A percentile compares a stretch with the other conserved stretches of the same genome.
Evolutionary conservation across 2,797 vertebrate species (phyloP).

Genomic region (Enteromius anoplus): DNA sequence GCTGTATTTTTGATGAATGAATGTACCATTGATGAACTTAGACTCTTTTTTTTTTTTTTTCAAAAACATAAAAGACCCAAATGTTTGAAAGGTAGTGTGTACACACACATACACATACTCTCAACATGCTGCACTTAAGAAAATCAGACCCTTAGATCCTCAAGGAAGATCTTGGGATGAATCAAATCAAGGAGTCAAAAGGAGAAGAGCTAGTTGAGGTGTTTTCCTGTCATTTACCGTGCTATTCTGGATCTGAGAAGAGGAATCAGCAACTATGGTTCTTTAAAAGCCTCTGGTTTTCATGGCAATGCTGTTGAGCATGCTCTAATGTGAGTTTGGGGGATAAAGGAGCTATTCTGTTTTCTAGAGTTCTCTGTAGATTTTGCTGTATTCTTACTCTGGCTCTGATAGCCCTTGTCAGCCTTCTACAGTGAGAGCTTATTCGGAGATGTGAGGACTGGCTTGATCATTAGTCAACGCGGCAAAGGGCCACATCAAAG

Average conservation of each 20-base stretch:
- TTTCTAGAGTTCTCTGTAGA: slow-evolving; percentile 64
- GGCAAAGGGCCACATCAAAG: slow-evolving; percentile 54
- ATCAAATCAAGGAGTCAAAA: slow-evolving; percentile 23
- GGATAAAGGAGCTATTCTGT: slow-evolving; percentile 56
- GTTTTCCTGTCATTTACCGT: slow-evolving; percentile 25
- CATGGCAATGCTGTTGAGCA: slow-evolving; percentile 51
- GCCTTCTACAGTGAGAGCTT: slow-evolving; percentile 63
- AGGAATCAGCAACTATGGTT: slow-evolving; percentile 60
- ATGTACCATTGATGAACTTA: neutral
- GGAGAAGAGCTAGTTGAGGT: slow-evolving; percentile 8
- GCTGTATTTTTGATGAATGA: neutral
- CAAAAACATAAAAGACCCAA: neutral
- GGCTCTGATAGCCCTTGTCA: slow-evolving; percentile 69
- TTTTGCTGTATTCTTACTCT: slow-evolving; percentile 57
- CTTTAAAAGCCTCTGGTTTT: slow-evolving; percentile 51
- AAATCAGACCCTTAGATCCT: neutral
- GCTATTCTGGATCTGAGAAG: slow-evolving; percentile 18
- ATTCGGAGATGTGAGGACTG: slow-evolving; percentile 60
- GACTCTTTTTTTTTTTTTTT: too few relatives aligned
- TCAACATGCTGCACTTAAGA: neutral
- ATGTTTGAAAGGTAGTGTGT: neutral
- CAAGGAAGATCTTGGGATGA: neutral
- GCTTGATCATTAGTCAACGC: slow-evolving; percentile 71
- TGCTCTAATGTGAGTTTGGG: slow-evolving; percentile 71
- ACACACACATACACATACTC: neutral